Evolutionary conservation across 1,140 invertebrate species (phyloP), one percentile per base, ranked within the genome.

Genomic region (Contarinia nasturtii): DNA sequence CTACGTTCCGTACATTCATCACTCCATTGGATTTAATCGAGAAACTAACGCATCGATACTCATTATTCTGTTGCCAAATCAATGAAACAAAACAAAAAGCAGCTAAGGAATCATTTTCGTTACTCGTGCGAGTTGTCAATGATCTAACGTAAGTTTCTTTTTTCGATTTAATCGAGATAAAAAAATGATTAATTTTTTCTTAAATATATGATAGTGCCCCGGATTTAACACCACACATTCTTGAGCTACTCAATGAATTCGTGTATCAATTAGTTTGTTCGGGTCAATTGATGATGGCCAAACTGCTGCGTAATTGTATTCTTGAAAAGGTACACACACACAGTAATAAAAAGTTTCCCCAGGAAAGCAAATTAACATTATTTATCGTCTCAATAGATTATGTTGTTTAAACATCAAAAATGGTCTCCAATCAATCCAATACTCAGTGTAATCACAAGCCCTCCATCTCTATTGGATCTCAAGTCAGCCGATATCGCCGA

Each of bases 1-100:
- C 89, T 19, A 97, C 92, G 37, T 98, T 96, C 66, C 75, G 93
- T 53, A 96, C 91, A 48, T 95, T 96, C 68, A 80, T 96, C 55
- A 71, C 82, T 42, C 87, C 92, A n/a, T 64, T 80, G 47, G 83
- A 86, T 50, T 70, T 96, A 48, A 80, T 97, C 51, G 76, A 79
- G 56, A 92, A 93, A 64, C 68, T 97, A 37, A 78, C 89, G 54
- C 77, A 81, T 60, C 75, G 93, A 50, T 65, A 67, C 51, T 58
- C 59, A 61, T 77, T 81, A 56, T 91, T 93, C 54, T 78, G 79
- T 53, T 78, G 77, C 54, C 78, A 79, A 54, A 71, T 79, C 20
- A 79, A 83, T 54, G 66, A 72, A 33, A 61, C 72, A 18, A 79
- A 82, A 57, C 76, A 88, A 57, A 76, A 86, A 58, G 83, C 82